Percentiles rank a stretch among this genome's conserved stretches.
phyloP scores from a whole-genome alignment of 2,113 vertebrate species.

The Narcine bancroftii region DNA sequence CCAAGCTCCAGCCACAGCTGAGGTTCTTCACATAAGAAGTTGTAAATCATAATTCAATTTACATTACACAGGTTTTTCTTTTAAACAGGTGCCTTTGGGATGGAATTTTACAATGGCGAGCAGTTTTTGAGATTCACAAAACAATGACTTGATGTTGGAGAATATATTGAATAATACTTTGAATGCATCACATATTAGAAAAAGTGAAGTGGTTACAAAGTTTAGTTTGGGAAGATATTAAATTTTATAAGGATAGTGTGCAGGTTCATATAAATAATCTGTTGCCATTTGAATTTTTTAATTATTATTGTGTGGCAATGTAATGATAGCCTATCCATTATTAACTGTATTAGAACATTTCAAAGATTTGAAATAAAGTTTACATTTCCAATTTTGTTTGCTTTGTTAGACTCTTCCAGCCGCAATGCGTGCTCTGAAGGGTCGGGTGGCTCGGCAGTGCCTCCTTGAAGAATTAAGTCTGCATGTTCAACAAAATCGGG shows the following conservation, averaged over 20 bases:
- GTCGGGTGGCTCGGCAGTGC: constrained; percentile 87
- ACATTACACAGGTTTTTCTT: neutral
- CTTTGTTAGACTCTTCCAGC: constrained; percentile 79
- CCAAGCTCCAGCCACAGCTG: neutral
- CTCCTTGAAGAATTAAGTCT: constrained; percentile 81
- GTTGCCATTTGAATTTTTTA: constrained; percentile 38
- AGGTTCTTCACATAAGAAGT: neutral
- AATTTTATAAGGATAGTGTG: neutral
- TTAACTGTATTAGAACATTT: neutral
- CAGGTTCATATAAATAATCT: constrained; percentile 22
- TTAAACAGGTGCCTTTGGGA: neutral
- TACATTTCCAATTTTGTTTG: constrained; percentile 39
- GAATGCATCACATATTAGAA: neutral
- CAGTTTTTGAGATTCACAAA: neutral
- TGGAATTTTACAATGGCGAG: neutral
- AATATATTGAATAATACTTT: neutral
- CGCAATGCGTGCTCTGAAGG: constrained; percentile 85
- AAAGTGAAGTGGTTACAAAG: neutral
- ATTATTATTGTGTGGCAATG: neutral
- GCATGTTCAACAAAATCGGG: constrained; percentile 86
- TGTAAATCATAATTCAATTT: neutral
- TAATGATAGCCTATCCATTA: neutral
- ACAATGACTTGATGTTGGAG: neutral
- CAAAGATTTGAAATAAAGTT: constrained; percentile 39
- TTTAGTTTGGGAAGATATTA: neutral